A percentile compares a stretch with the other conserved stretches of the same genome.
Evolutionary conservation across 2,888 invertebrate genomes (phyloP).

Genomic region (Gastrophysa polygoni): DNA sequence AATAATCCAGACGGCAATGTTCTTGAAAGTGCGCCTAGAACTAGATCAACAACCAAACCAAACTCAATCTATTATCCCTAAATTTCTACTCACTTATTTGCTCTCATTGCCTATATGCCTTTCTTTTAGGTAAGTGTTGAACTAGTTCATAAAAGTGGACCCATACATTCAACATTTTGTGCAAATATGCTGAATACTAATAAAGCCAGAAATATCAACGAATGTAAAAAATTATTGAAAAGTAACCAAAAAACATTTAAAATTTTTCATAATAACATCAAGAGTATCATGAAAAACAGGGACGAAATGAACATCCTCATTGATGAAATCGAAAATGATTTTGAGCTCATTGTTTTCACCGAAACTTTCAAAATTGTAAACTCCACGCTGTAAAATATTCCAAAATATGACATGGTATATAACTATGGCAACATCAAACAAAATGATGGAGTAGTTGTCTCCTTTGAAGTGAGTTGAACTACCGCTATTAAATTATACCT

Average conservation of each 20-base stretch:
- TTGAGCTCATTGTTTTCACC: constrained; percentile 7
- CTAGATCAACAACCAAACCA: too few species aligned
- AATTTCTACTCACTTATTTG: too few species aligned
- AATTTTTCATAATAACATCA: constrained; percentile 8
- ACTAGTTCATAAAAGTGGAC: neutral
- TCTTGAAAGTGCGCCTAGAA: too few species aligned
- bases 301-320: constrained; percentile 1
- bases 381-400: constrained; percentile 3
- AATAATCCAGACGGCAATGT: too few species aligned
- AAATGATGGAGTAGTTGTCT: constrained; percentile 8
- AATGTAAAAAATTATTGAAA: neutral
- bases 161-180: constrained; percentile 2
- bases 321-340: constrained; percentile 4
- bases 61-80: too few species aligned
- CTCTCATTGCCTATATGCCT: too few species aligned
- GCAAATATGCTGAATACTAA: neutral
- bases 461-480: neutral
- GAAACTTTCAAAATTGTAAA: constrained; percentile 5
- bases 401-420: constrained; percentile 5
- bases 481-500: neutral
- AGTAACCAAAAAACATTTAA: constrained; percentile 1
- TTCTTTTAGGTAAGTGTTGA: neutral
- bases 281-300: constrained; percentile 5
- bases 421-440: constrained; percentile 1
- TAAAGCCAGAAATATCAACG: neutral